A percentile compares a stretch with the other conserved stretches of the same genome.
These are phyloP conservation scores for Orientallactaga sibirica DNA, from an alignment of 2,797 vertebrate species.

Conservation along the genomic window DNA sequence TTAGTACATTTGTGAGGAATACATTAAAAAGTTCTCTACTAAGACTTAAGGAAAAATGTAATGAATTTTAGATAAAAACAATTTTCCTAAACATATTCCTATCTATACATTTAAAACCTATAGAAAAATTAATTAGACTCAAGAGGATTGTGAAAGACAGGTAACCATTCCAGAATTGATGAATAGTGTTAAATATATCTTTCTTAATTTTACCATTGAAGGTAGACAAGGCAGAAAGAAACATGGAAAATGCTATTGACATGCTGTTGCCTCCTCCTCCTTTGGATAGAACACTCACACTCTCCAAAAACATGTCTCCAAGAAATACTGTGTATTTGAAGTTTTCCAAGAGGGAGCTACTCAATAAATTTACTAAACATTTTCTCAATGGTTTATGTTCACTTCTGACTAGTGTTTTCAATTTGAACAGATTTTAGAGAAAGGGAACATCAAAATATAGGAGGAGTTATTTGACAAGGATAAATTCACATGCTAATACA, in stretches of 20 bases:
- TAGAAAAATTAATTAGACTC: not conserved
- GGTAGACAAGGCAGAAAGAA: conserved; percentile 8
- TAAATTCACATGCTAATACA: not conserved
- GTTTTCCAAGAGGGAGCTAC: not conserved
- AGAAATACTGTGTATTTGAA: not conserved
- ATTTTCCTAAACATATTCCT: not conserved
- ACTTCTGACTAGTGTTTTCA: not conserved
- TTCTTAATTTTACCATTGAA: conserved; percentile 50
- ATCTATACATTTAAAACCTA: not conserved
- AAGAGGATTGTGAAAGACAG: conserved; percentile 12
- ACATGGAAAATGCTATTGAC: not conserved
- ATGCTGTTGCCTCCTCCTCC: not conserved
- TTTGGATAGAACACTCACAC: not conserved
- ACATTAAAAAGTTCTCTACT: not conserved
- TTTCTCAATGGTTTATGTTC: conserved; percentile 11
- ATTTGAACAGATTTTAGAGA: not conserved
- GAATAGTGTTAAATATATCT: conserved; percentile 12
- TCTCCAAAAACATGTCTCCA: not conserved
- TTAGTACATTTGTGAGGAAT: not conserved
- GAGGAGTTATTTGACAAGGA: not conserved
- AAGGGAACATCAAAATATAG: not conserved
- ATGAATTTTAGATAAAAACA: conserved; percentile 32
- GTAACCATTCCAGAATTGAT: not conserved
- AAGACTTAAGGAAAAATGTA: conserved; percentile 16
- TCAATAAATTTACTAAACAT: not conserved